Conservation (phyloP, 2,797 vertebrate genomes). For the Australoheros facetus region DNA sequence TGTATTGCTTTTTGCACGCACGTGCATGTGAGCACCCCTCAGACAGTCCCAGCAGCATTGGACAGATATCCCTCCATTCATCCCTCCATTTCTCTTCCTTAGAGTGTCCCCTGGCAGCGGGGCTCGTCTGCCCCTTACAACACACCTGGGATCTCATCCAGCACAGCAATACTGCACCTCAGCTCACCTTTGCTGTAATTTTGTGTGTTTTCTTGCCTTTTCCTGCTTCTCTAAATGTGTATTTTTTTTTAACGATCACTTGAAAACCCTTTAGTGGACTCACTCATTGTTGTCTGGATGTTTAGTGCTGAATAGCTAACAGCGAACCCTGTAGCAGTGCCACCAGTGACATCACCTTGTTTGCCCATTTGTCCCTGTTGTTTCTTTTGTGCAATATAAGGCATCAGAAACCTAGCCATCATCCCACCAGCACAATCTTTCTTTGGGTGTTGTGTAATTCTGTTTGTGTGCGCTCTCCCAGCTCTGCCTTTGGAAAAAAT, state of each 20-base stretch:
- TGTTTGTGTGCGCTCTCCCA: rapidly evolving
- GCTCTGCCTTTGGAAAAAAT: background rate
- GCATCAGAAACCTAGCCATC: conserved; percentile 30
- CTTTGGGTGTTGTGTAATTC: background rate
- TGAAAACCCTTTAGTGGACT: background rate
- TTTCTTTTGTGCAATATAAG: conserved; percentile 7
- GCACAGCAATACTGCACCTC: background rate
- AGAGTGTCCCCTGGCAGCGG: conserved; percentile 49
- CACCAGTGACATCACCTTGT: conserved; percentile 1
- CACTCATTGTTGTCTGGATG: background rate
- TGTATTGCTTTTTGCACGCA: background rate
- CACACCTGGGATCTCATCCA: conserved; percentile 56
- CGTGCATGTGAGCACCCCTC: background rate
- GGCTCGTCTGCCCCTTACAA: conserved; percentile 40
- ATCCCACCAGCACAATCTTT: conserved; percentile 1
- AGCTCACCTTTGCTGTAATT: background rate
- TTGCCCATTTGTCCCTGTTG: background rate
- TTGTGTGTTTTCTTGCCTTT: background rate
- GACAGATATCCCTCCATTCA: conserved; percentile 53
- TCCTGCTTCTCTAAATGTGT: background rate
- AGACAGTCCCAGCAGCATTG: conserved; percentile 44
- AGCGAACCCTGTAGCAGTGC: conserved; percentile 26
- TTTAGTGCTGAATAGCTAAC: conserved; percentile 1
- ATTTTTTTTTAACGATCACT: background rate
- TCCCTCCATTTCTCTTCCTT: conserved; percentile 36